These are phyloP conservation scores for Astatotilapia flaviijosephi DNA, from an alignment of 2,113 vertebrate genomes.

Conservation along the genomic window DNA sequence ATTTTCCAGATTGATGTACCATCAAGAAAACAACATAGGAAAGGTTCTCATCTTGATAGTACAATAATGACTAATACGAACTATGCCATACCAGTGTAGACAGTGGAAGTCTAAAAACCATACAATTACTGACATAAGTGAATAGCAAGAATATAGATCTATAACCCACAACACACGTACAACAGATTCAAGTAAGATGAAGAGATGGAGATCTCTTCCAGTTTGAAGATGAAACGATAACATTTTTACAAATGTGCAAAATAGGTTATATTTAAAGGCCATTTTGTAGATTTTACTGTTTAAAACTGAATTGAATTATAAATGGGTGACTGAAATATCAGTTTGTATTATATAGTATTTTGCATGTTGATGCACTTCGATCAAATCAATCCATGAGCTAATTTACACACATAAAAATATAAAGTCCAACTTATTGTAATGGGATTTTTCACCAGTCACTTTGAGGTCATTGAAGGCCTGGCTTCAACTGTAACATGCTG, in stretches of 20 bases:
- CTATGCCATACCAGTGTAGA: neutral
- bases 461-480: neutral
- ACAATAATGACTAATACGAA: neutral
- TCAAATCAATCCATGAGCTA: neutral
- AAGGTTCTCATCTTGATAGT: neutral
- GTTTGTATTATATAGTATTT: neutral
- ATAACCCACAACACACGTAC: neutral
- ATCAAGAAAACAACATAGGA: neutral
- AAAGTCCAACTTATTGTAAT: neutral
- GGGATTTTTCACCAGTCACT: neutral
- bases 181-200: neutral
- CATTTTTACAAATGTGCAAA: neutral
- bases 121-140: neutral
- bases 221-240: neutral
- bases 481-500: neutral
- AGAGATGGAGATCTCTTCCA: neutral
- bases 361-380: neutral
- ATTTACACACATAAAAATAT: neutral
- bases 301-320: neutral
- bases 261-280: neutral
- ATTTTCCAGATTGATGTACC: neutral
- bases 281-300: neutral
- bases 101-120: neutral
- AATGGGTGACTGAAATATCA: neutral
- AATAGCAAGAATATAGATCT: neutral